Evolutionary conservation across 2,888 invertebrate genomes (phyloP).

Genomic region (Caenorhabditis sp.): DNA sequence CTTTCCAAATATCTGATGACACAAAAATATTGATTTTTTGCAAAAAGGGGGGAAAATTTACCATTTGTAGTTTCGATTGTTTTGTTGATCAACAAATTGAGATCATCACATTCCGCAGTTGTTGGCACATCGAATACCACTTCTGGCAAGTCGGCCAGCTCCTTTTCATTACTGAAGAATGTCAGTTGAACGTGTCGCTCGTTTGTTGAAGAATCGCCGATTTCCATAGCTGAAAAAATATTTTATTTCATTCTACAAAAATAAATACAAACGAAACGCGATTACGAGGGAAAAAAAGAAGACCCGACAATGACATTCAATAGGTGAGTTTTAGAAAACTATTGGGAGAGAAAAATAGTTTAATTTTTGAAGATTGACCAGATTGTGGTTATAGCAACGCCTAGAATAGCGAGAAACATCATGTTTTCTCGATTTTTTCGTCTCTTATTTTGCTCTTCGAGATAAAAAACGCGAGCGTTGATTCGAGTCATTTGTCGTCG

Average conservation of each 20-base stretch:
- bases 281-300: not conserved
- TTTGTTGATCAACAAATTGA: slow-evolving; percentile 65
- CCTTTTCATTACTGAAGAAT: slow-evolving; percentile 42
- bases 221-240: slow-evolving; percentile 1
- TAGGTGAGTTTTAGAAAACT: not conserved
- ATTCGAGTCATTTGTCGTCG: slow-evolving; percentile 27
- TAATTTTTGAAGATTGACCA: slow-evolving; percentile 26
- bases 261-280: too few species aligned
- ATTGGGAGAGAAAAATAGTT: slow-evolving; percentile 2
- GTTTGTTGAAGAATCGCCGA: slow-evolving; percentile 17
- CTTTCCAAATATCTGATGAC: slow-evolving; percentile 57
- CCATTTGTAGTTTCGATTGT: slow-evolving; percentile 53
- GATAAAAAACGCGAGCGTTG: slow-evolving; percentile 22
- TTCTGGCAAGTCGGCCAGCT: slow-evolving; percentile 40
- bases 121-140: slow-evolving; percentile 55
- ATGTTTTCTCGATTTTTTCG: slow-evolving; percentile 21
- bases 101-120: slow-evolving; percentile 47
- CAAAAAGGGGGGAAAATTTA: slow-evolving; percentile 8
- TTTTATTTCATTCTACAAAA: not conserved
- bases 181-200: slow-evolving; percentile 47
- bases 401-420: slow-evolving; percentile 20
- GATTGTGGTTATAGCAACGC: slow-evolving; percentile 23
- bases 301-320: not conserved
- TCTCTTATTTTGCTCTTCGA: slow-evolving; percentile 31
- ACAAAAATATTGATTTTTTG: not conserved